phyloP scores from a whole-genome alignment of 2,888 invertebrate species.

The Leistus spinibarbis region DNA sequence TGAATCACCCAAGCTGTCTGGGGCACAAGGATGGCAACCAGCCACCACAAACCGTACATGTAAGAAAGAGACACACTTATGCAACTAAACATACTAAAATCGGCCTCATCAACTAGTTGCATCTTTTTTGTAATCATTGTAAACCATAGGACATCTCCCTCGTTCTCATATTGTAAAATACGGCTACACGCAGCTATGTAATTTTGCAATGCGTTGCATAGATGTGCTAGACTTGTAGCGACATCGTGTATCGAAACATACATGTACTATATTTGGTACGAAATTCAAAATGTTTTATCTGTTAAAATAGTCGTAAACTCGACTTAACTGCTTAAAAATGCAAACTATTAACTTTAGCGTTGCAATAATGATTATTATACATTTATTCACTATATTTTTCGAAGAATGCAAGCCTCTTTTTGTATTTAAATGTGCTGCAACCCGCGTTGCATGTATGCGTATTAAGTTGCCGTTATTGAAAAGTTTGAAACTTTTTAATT shows the following conservation, averaged over 20 bases:
- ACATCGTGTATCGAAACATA: neutral
- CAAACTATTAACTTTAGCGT: no score
- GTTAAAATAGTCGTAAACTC: neutral
- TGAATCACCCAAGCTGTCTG: constrained; percentile 37
- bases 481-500: neutral
- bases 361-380: no score
- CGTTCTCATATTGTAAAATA: neutral
- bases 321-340: no score
- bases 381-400: no score
- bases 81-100: neutral
- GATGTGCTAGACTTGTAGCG: neutral
- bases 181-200: neutral
- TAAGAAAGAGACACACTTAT: neutral
- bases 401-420: no score
- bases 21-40: neutral
- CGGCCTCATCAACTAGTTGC: neutral
- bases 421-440: neutral
- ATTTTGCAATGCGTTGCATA: neutral
- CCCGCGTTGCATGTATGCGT: neutral
- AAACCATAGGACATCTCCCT: neutral
- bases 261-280: neutral
- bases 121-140: neutral
- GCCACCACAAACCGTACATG: neutral
- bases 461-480: neutral
- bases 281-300: neutral